Evolutionary conservation across 2,797 vertebrate genomes (phyloP).

Genomic region (Cuculus canorus): DNA sequence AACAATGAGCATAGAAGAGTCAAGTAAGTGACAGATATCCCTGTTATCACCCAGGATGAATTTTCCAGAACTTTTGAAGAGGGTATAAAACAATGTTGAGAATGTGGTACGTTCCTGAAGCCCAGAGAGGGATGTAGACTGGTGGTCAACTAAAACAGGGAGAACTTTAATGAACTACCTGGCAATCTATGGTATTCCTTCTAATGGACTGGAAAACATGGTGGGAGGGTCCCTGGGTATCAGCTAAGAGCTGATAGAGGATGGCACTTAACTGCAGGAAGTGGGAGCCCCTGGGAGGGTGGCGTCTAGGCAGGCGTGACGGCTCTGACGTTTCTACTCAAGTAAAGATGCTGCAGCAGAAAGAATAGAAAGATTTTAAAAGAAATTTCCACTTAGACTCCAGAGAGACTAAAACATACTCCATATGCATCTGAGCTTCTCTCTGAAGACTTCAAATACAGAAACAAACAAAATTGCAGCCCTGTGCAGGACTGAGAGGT

Average conservation of each 20-base stretch:
- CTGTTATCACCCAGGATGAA: background rate
- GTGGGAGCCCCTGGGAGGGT: background rate
- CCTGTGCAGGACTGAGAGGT: background rate
- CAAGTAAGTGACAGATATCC: background rate
- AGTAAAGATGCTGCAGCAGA: background rate
- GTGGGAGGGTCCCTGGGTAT: background rate
- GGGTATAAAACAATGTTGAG: background rate
- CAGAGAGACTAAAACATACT: background rate
- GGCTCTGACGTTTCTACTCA: background rate
- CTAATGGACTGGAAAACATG: background rate
- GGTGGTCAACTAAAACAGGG: background rate
- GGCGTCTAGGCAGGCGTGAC: background rate
- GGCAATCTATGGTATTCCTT: background rate
- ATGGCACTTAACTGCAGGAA: background rate
- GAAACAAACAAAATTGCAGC: background rate
- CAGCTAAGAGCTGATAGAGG: background rate
- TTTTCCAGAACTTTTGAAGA: background rate
- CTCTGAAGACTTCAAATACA: background rate
- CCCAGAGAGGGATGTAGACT: background rate
- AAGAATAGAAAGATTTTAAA: background rate
- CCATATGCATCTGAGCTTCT: background rate
- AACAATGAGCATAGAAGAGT: background rate
- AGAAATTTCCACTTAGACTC: background rate
- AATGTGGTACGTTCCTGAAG: background rate
- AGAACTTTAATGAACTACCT: background rate